phyloP scores from a whole-genome alignment of 2,113 vertebrate genomes.

The Sander vitreus region DNA sequence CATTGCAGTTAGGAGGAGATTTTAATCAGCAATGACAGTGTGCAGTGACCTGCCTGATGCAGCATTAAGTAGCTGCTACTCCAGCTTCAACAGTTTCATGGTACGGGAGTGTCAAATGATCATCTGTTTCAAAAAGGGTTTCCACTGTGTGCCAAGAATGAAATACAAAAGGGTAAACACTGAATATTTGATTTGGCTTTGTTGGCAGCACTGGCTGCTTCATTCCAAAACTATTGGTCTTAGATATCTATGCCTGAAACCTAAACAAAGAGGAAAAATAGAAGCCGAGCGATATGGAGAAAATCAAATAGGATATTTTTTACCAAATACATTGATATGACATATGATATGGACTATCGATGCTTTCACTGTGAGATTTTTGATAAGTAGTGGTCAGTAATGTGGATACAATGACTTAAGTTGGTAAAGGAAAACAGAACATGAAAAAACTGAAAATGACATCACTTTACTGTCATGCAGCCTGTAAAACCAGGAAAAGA shows the following conservation, averaged over 20 bases:
- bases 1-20: background rate
- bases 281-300: too few species aligned
- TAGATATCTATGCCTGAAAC: background rate
- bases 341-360: too few species aligned
- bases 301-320: too few species aligned
- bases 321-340: too few species aligned
- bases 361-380: too few species aligned
- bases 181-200: conserved; percentile 13
- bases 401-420: too few species aligned
- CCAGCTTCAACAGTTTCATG: background rate
- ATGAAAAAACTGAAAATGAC: too few species aligned
- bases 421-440: too few species aligned
- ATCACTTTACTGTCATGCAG: too few species aligned
- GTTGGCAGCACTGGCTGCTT: background rate
- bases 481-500: too few species aligned
- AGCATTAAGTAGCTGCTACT: background rate
- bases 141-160: background rate
- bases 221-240: background rate
- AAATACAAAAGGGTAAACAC: conserved; percentile 2
- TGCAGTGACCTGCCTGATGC: background rate
- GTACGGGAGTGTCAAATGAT: background rate
- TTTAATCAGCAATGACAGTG: background rate
- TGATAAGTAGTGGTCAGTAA: too few species aligned
- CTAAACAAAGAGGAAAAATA: background rate
- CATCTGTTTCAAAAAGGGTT: background rate